Conservation (phyloP, 2,888 invertebrate species). For the Thalpophila matura region DNA sequence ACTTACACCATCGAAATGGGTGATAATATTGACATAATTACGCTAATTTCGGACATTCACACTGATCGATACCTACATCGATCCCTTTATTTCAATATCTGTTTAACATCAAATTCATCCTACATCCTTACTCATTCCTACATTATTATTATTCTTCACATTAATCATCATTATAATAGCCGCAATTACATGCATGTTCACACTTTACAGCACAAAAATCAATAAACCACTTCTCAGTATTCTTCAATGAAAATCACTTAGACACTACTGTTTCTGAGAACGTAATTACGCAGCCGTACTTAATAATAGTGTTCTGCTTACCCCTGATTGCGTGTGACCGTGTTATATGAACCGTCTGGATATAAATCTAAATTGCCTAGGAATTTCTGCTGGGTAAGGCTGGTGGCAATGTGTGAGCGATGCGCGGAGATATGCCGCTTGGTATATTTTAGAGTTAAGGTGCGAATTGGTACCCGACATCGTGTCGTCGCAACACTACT, state of each 20-base stretch:
- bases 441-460: background rate
- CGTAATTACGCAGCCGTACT: conserved; percentile 27
- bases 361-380: conserved; percentile 78
- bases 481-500: too few relatives aligned
- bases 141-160: background rate
- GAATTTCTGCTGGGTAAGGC: conserved; percentile 24
- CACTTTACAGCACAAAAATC: conserved; percentile 17
- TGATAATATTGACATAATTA: too few relatives aligned
- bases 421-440: background rate
- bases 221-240: conserved; percentile 31
- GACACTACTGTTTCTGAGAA: conserved; percentile 21
- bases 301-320: conserved; percentile 55
- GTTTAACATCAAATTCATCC: too few relatives aligned
- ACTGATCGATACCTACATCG: too few relatives aligned
- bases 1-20: too few relatives aligned
- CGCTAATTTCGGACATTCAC: too few relatives aligned
- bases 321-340: conserved; percentile 74
- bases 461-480: too few relatives aligned
- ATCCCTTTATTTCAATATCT: too few relatives aligned
- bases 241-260: conserved; percentile 26
- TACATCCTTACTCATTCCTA: too few relatives aligned
- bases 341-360: conserved; percentile 77
- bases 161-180: background rate
- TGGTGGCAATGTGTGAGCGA: background rate
- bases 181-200: conserved; percentile 6